phyloP scores from a whole-genome alignment of 2,113 vertebrate species.

The Centropus unirufus region DNA sequence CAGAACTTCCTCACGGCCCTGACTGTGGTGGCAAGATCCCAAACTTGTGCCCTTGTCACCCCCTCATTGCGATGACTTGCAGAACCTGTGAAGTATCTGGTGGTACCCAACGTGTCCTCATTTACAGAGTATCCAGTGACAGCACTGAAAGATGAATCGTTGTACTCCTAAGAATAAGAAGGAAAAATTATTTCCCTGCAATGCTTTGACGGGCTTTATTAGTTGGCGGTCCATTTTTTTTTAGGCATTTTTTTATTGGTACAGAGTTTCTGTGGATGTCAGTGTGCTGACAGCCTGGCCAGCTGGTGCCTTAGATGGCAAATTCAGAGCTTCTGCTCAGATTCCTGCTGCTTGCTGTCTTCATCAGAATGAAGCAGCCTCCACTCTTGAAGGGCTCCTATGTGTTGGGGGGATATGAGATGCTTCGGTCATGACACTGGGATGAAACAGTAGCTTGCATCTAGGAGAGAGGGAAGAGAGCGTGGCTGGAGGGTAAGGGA shows the following conservation, averaged over 20 bases:
- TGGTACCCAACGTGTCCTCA: neutral
- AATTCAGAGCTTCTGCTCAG: neutral
- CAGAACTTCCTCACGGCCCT: neutral
- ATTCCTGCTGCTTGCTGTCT: neutral
- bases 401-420: neutral
- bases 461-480: neutral
- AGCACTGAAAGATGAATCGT: neutral
- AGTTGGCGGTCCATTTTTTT: neutral
- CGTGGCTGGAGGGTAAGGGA: neutral
- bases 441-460: neutral
- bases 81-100: neutral
- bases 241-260: neutral
- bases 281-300: neutral
- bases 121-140: neutral
- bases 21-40: neutral
- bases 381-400: neutral
- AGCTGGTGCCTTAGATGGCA: fast-evolving
- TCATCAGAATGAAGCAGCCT: neutral
- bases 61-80: neutral
- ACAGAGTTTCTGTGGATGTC: neutral
- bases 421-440: neutral
- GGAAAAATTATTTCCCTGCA: neutral
- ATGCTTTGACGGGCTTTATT: neutral
- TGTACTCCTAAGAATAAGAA: neutral
- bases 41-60: neutral